Conservation (phyloP, 1,140 invertebrate genomes). For the Diorhabda sublineata region DNA sequence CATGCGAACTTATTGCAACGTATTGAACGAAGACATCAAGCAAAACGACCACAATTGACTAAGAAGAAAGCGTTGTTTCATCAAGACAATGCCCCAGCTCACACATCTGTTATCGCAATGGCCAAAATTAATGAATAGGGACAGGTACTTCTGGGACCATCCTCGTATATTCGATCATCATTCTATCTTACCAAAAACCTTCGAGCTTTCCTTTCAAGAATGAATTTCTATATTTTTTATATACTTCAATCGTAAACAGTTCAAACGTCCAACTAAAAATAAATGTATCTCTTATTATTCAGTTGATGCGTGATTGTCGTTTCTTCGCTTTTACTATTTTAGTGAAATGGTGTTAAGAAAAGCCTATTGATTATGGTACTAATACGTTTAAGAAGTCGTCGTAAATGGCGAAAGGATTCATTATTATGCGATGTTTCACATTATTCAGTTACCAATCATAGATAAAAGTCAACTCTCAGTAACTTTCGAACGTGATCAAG, state of each 20-base stretch:
- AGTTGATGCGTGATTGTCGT: not conserved
- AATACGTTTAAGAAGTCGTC: slow-evolving; percentile 16
- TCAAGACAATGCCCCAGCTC: too few species aligned
- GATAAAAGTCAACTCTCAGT: slow-evolving; percentile 8
- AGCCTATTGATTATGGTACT: slow-evolving; percentile 13
- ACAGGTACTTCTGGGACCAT: too few species aligned
- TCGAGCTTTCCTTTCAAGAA: too few species aligned
- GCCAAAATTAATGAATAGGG: too few species aligned
- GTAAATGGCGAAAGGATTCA: slow-evolving; percentile 14
- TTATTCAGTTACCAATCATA: slow-evolving; percentile 7
- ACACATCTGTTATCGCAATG: too few species aligned
- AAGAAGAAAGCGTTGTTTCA: too few species aligned
- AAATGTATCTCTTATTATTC: not conserved
- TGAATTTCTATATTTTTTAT: too few species aligned
- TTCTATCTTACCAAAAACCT: too few species aligned
- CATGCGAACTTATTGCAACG: too few species aligned
- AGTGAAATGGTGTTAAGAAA: slow-evolving; percentile 9
- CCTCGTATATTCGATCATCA: too few species aligned
- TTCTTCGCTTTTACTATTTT: slow-evolving; percentile 14
- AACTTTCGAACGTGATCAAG: slow-evolving; percentile 17
- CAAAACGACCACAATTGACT: too few species aligned
- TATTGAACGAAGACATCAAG: too few species aligned
- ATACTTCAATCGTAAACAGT: not conserved
- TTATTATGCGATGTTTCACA: slow-evolving; percentile 5
- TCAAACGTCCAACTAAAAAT: not conserved